Conservation (phyloP, 2,888 invertebrate species). For the Aproaerema taeniolella region DNA sequence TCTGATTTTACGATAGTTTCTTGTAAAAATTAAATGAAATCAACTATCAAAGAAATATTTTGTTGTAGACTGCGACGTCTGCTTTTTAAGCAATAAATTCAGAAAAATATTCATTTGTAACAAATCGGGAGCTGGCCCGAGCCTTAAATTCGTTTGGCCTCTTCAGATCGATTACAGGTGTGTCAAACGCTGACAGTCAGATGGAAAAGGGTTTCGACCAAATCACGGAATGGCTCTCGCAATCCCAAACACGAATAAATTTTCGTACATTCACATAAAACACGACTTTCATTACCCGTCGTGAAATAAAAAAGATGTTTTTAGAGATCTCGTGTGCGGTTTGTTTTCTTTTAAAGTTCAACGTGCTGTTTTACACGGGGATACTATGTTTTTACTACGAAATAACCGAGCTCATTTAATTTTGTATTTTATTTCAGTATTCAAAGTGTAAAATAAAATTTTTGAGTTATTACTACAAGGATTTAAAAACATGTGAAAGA, state of each 20-base stretch:
- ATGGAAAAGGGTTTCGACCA: conserved; percentile 32
- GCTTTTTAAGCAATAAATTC: too few relatives aligned
- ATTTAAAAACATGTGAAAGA: too few relatives aligned
- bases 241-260: conserved; percentile 15
- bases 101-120: too few relatives aligned
- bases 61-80: too few relatives aligned
- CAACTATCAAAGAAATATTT: too few relatives aligned
- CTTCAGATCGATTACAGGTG: conserved; percentile 33
- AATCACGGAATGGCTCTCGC: conserved; percentile 18
- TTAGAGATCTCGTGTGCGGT: not conserved
- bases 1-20: too few relatives aligned
- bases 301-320: conserved; percentile 1
- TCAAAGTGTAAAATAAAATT: too few relatives aligned
- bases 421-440: too few relatives aligned
- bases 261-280: conserved; percentile 11
- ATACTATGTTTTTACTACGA: too few relatives aligned
- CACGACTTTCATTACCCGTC: conserved; percentile 12
- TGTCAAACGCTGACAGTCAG: conserved; percentile 35
- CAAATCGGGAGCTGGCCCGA: not conserved
- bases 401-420: too few relatives aligned
- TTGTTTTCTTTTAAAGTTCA: conserved; percentile 1
- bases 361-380: not conserved
- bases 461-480: too few relatives aligned
- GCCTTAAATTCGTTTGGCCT: conserved; percentile 22
- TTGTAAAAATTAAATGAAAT: too few relatives aligned